These are phyloP conservation scores for Cuniculus paca DNA, from an alignment of 2,797 vertebrate genomes.

Conservation along the genomic window DNA sequence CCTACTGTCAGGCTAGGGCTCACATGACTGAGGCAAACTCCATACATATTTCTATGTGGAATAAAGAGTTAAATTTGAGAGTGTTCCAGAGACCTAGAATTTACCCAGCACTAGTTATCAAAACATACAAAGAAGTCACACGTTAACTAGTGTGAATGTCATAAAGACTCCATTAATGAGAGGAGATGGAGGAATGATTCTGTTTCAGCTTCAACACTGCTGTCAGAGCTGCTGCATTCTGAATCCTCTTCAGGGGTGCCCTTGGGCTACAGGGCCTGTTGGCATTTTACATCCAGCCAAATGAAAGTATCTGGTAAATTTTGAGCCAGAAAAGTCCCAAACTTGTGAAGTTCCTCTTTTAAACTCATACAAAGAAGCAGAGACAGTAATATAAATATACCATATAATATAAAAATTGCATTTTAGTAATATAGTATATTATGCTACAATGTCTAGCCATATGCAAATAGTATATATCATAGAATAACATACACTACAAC, in stretches of 20 bases:
- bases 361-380: not conserved
- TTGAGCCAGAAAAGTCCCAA: not conserved
- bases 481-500: not conserved
- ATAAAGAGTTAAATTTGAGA: not conserved
- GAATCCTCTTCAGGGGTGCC: not conserved
- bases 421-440: not conserved
- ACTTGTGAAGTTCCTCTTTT: constrained; percentile 5
- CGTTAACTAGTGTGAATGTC: not conserved
- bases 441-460: not conserved
- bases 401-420: not conserved
- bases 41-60: not conserved
- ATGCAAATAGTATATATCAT: not conserved
- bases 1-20: not conserved
- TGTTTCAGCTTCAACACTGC: not conserved
- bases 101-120: not conserved
- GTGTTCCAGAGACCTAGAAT: not conserved
- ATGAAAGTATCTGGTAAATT: constrained; percentile 18
- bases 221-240: not conserved
- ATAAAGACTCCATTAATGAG: not conserved
- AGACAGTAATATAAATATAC: not conserved
- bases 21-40: not conserved
- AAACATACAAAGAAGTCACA: not conserved
- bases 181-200: not conserved
- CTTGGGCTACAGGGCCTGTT: not conserved
- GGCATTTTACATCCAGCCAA: not conserved